Base-by-base conservation (phyloP, 2,113 vertebrate species). In the Centrocercus urophasianus region DNA sequence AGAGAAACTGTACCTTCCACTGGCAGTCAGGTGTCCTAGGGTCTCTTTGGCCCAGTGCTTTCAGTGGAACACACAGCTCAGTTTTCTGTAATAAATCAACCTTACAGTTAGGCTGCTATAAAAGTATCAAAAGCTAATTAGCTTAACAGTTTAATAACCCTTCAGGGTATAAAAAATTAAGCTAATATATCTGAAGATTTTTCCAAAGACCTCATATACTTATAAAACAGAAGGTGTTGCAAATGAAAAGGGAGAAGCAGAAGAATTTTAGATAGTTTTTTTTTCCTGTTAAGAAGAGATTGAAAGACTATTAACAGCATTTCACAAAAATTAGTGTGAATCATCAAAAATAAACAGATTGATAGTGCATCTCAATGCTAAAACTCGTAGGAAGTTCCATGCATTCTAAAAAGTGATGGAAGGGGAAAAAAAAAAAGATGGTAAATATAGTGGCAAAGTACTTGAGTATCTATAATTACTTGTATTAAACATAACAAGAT, bases 1-100 rank as follows among this genome's bases (percentile, higher is more conserved):
- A 84, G n/a, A 66, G 38, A 64, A 74, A 48, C 8, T 5, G 40
- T 97, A 98, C 97, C 97, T 96, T 95, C 38, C 64, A 54, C 5
- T 83, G 89, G 56, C 75, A 83, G 43, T 43, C 52, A 66, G 45
- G 40, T 54, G 48, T 43, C 77, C 70, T 63, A 8, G 69, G 47
- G 42, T 42, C 56, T 87, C 63, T 84, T 8, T 67, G 79, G 61
- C 92, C 76, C 36, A 2, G 80, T 48, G 83, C 57, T 84, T 18
- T 14, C 7, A 95, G 89, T 38, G 47, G 13, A 63, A 42, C 2
- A 84, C 32, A 2, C 22, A 64, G 13, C 63, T 97, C 89, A 60
- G 27, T 18, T 57, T 86, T 75, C 63, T 80, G 61, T 36, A 94
- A 80, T 70, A 93, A 34, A 70, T 8, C 47, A 69, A 84, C 66